Base-by-base conservation (phyloP, 2,888 invertebrate genomes). In the Chymomyza procnemis region DNA sequence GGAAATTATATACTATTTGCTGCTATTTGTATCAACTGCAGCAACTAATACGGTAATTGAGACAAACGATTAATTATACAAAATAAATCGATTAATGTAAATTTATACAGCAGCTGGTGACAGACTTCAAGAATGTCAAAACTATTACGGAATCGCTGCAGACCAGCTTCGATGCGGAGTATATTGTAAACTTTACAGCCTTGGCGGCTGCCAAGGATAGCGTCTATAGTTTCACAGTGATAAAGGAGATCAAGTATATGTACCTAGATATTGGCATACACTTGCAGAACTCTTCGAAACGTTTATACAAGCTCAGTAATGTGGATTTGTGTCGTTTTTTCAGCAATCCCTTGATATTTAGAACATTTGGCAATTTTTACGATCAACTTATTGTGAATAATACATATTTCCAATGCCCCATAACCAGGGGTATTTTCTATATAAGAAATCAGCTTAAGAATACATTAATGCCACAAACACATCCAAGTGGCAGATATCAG, bases 401-500 rank as follows among this genome's bases (percentile, higher is more conserved):
- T 6, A 41, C 71, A 0, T 68, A 64, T 4, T 67, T 75, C 1
- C 60, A 50, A 6, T 79, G 80, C 26, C 84, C 79, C 0, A 18
- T 73, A 9, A 60, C 9, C 0, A 69, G 71, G 4, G 46, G 61
- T 0, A 19, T 61, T 4, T 80, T 77, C 16, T 77, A 77, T 47
- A 1, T 79, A 4, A 59, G 22, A n/a, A 70, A 71, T 26, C 56
- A 34, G 12, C n/a, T 71, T 0, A 46, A 30, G 1, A 1, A 16
- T 18, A 22, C 69, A 4, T 21, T 58, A 1, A 21, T 78, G 4
- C 61, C 76, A 0, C n/a, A 56, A 5, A 55, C 52, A 41, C 74
- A 81, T 72, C 82, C 82, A 2, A 6, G 56, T 22, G 85, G 82
- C 0, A 68, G 34, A 1, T 85, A 61, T 62, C 57, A 67, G 0